Evolutionary conservation across 2,113 vertebrate species (phyloP).

Genomic region (Eubucco bourcierii): DNA sequence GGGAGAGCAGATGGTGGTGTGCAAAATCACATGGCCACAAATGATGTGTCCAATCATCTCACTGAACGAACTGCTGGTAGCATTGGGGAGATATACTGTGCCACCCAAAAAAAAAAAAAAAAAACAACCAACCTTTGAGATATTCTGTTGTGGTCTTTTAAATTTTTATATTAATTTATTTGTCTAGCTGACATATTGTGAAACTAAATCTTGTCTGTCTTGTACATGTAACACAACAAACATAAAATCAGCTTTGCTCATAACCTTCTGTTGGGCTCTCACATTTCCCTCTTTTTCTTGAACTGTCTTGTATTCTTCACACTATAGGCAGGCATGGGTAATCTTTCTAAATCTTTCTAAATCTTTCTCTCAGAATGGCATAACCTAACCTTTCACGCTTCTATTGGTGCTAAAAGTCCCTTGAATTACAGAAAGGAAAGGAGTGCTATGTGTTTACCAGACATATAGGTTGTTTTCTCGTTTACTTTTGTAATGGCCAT

Average conservation of each 20-base stretch:
- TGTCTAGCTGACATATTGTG: neutral
- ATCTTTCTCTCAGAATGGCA: neutral
- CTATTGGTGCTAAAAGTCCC: neutral
- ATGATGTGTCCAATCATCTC: neutral
- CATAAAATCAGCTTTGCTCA: too few species aligned
- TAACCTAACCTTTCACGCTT: neutral
- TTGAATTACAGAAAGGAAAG: neutral
- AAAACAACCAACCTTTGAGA: neutral
- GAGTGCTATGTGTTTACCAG: neutral
- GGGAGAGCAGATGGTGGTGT: rapidly evolving
- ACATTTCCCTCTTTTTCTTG: too few species aligned
- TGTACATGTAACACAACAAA: too few species aligned
- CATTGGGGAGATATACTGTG: neutral
- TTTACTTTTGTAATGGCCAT: neutral
- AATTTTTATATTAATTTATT: neutral
- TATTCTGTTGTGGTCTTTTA: neutral
- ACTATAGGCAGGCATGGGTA: neutral
- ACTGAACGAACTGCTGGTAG: neutral
- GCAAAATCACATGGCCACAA: neutral
- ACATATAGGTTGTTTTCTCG: neutral
- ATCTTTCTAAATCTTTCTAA: neutral
- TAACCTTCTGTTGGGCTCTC: too few species aligned
- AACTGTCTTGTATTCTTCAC: neutral
- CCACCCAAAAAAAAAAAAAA: neutral
- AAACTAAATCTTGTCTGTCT: too few species aligned